A percentile compares a stretch with the other conserved stretches of the same genome.
Conservation (phyloP, 2,888 invertebrate species). For the Steinernema carpocapsae region DNA sequence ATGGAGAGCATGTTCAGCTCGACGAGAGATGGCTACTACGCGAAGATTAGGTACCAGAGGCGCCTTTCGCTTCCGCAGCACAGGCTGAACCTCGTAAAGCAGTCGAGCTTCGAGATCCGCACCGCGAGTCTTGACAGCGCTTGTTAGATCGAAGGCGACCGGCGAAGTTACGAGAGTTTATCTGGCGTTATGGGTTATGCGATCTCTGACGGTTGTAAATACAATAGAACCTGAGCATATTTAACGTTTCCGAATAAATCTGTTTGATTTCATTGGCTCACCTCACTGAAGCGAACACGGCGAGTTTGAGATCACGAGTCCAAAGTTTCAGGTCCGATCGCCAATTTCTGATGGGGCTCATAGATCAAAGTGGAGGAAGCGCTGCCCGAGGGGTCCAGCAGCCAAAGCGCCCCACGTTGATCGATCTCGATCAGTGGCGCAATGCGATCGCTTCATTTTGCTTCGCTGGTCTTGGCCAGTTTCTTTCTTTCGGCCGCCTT, state of each 20-base stretch:
- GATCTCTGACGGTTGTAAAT: constrained; percentile 8
- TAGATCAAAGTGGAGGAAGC: not conserved
- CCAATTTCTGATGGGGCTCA: not conserved
- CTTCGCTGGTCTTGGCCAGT: no score
- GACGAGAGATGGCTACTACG: constrained; percentile 59
- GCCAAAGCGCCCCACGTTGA: no score
- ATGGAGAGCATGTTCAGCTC: constrained; percentile 63
- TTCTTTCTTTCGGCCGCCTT: no score
- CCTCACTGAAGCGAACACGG: no score
- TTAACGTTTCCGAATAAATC: no score
- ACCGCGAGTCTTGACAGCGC: constrained; percentile 16
- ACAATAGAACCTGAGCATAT: not conserved
- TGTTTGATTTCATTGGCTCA: no score
- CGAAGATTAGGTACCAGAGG: constrained; percentile 57
- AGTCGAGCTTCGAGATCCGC: constrained; percentile 38
- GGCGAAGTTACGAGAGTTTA: not conserved
- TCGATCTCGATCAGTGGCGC: no score
- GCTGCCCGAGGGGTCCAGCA: not conserved
- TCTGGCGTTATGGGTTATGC: not conserved
- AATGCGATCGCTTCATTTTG: no score
- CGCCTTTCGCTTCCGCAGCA: constrained; percentile 63
- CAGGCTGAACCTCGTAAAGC: constrained; percentile 27
- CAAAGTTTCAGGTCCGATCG: no score
- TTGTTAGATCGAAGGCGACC: not conserved
- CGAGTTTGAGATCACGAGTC: no score